Evolutionary conservation across 2,797 vertebrate species (phyloP).

Genomic region (Rallus crepitans): DNA sequence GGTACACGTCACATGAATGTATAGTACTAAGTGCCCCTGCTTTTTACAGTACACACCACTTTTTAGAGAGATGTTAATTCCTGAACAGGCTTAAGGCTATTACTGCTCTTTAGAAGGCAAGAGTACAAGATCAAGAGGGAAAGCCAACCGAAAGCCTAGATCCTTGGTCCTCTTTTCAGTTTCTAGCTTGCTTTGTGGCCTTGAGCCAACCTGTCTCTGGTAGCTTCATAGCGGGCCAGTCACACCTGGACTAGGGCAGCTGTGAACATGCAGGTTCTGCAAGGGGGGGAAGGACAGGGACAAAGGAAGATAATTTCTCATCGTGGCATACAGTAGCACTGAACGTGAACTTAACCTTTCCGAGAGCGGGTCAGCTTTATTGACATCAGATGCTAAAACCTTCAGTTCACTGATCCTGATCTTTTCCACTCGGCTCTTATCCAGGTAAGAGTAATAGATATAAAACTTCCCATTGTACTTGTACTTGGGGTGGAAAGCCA

Average conservation of each 20-base stretch:
- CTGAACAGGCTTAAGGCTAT: not conserved
- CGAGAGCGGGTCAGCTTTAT: conserved; percentile 82
- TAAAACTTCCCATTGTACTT: conserved; percentile 85
- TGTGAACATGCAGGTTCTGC: not conserved
- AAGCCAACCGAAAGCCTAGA: not conserved
- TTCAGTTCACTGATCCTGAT: conserved; percentile 87
- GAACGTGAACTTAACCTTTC: conserved; percentile 81
- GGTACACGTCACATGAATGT: not conserved
- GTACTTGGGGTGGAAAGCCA: conserved; percentile 88
- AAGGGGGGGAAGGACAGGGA: not conserved
- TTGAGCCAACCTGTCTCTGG: not conserved
- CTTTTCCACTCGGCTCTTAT: conserved; percentile 79
- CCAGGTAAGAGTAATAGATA: conserved; percentile 85
- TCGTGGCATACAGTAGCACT: not conserved
- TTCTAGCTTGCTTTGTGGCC: not conserved
- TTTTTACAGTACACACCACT: not conserved
- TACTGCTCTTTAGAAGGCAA: not conserved
- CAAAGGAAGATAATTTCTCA: not conserved
- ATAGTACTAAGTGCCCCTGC: not conserved
- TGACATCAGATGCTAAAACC: conserved; percentile 82
- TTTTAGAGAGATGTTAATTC: not conserved
- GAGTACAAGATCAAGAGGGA: not conserved
- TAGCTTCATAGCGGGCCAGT: not conserved
- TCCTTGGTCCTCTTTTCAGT: not conserved
- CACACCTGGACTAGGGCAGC: not conserved